phyloP scores from a whole-genome alignment of 2,888 invertebrate genomes.

The Xestia sexstrigata region DNA sequence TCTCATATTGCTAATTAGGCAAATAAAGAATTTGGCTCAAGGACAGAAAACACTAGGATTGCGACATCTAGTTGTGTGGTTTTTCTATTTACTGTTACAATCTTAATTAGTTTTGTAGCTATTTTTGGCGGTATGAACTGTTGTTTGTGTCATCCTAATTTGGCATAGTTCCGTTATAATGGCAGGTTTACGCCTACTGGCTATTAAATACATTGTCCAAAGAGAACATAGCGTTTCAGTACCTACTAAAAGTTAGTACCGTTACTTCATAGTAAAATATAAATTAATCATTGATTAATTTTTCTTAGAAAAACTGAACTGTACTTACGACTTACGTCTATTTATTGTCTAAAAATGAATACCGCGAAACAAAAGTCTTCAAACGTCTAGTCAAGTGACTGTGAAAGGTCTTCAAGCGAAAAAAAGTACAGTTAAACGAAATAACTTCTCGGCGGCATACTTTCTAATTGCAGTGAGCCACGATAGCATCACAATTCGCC shows the following conservation, averaged over 20 bases:
- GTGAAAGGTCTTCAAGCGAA: slow-evolving; percentile 71
- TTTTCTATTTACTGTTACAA: slow-evolving; percentile 40
- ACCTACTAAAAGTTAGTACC: not conserved
- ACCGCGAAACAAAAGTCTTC: slow-evolving; percentile 35
- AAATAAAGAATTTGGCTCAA: slow-evolving; percentile 64
- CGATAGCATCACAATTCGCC: slow-evolving; percentile 58
- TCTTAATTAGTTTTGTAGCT: slow-evolving; percentile 37
- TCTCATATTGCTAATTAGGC: slow-evolving; percentile 39
- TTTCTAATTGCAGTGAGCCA: slow-evolving; percentile 69
- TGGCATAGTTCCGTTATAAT: slow-evolving; percentile 49
- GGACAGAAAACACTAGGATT: slow-evolving; percentile 54
- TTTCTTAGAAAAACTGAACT: not conserved
- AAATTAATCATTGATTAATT: not conserved
- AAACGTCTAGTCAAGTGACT: slow-evolving; percentile 45
- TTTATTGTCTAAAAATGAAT: slow-evolving; percentile 14
- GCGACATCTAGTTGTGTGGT: slow-evolving; percentile 9
- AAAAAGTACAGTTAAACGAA: slow-evolving; percentile 71
- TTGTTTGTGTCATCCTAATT: slow-evolving; percentile 44
- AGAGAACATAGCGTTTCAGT: not conserved
- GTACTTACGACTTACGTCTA: not conserved
- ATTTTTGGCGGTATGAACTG: slow-evolving; percentile 26
- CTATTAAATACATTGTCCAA: slow-evolving; percentile 3
- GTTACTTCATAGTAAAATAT: not conserved
- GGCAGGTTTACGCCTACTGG: slow-evolving; percentile 22
- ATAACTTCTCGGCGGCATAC: slow-evolving; percentile 65